Base-by-base conservation (phyloP, 2,113 vertebrate species). In the Copsychus sechellarum region DNA sequence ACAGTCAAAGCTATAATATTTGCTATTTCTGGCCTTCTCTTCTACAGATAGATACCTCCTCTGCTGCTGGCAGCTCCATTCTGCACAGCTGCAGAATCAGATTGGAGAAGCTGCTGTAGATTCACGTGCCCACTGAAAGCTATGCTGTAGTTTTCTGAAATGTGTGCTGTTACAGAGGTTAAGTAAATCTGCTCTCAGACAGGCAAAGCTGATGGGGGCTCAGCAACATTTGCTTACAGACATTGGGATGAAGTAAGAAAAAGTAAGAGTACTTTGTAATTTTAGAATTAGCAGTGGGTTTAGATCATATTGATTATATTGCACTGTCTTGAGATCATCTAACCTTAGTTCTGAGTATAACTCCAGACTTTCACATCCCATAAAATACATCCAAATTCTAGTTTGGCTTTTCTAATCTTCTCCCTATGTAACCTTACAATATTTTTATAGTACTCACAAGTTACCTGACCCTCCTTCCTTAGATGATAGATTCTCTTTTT, bases 361-460 rank as follows among this genome's bases (percentile, higher is more conserved):
- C 23, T 81, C 58, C n/a, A 60, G 25, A 47, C 14, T 51, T 62
- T 54, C 24, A 33, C 15, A 54, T 21, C 22, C 54, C 53, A 40
- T 36, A 42, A 88, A 86, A 93, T 18, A 50, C 8, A 43, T 7
- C 14, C 8, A 65, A 33, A 34, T 58, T 73, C 43, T 58, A 43
- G 10, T 51, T 43, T 51, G 18, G 22, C 26, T 50, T 48, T 58
- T 65, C 51, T 73, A 43, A 51, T 81, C 10, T 57, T 72, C 36
- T 65, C 9, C 36, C 31, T 33, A 24, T 10, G 36, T 28, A 34
- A 33, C 8, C 3, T n/a, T 58, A 36, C 22, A 43, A 51, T 36
- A 81, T 23, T 5, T 5, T 65, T 43, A 19, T 33, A 19, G 9
- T 19, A 42, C 31, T 57, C 0, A 0, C 8, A 43, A 33, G 12